Evolutionary conservation across 2,888 invertebrate genomes (phyloP).

Genomic region (Lithosia quadra): DNA sequence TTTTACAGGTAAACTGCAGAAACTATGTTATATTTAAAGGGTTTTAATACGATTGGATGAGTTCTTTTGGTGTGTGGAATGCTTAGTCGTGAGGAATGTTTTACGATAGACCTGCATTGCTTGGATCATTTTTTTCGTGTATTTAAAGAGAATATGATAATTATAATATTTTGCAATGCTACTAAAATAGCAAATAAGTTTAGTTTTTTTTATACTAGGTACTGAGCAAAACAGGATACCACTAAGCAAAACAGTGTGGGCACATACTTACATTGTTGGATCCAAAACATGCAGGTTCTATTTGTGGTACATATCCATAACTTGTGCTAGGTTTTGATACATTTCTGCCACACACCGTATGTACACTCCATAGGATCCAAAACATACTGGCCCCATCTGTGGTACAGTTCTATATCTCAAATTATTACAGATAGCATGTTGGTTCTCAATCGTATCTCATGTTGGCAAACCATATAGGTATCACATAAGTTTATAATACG

Average conservation of each 20-base stretch:
- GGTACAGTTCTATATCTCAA: no score
- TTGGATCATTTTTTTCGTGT: not conserved
- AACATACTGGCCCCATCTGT: no score
- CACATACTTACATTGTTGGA: no score
- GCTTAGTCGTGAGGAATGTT: constrained; percentile 35
- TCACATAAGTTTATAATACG: constrained; percentile 37
- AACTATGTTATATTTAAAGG: constrained; percentile 48
- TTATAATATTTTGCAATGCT: not conserved
- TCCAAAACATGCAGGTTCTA: no score
- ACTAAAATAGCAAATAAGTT: not conserved
- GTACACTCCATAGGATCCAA: no score
- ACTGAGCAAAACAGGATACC: no score
- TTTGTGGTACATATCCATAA: no score
- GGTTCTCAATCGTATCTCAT: constrained; percentile 9
- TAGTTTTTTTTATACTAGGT: no score
- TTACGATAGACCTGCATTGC: constrained; percentile 21
- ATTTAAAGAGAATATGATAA: not conserved
- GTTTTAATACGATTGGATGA: constrained; percentile 49
- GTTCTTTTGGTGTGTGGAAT: constrained; percentile 23
- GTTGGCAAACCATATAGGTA: constrained; percentile 31
- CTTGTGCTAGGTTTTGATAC: no score
- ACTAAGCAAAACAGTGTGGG: no score
- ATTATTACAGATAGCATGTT: not conserved
- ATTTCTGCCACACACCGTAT: no score
- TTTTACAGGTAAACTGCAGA: constrained; percentile 56